These are phyloP conservation scores for Steatocranus sp. DNA, from an alignment of 2,797 vertebrate species.

Conservation along the genomic window DNA sequence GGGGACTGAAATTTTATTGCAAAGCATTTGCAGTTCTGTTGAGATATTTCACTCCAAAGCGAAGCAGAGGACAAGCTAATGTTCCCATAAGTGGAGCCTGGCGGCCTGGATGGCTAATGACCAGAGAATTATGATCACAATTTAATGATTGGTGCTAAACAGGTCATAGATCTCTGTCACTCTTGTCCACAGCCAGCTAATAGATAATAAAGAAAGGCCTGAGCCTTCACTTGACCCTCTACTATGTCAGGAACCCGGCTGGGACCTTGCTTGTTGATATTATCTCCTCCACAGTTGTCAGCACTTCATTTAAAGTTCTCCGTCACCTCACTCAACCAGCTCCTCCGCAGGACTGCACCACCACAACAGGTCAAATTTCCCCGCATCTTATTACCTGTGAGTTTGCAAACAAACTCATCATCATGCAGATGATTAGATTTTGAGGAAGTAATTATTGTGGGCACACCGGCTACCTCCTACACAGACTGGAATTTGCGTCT, in stretches of 20 bases:
- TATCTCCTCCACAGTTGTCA: not conserved
- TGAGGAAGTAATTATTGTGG: constrained; percentile 29
- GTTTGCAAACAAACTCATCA: not conserved
- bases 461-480: constrained; percentile 10
- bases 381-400: not conserved
- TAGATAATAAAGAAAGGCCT: not conserved
- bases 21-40: not conserved
- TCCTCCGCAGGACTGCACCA: not conserved
- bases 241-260: not conserved
- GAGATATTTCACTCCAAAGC: not conserved
- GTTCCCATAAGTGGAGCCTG: not conserved
- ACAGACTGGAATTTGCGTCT: constrained; percentile 6
- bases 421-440: constrained; percentile 7
- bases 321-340: not conserved
- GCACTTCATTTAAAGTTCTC: not conserved
- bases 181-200: not conserved
- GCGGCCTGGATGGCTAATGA: not conserved
- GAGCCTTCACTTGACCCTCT: not conserved
- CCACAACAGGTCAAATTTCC: not conserved
- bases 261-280: not conserved
- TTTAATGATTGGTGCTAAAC: not conserved
- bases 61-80: not conserved
- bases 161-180: not conserved
- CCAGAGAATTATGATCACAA: not conserved
- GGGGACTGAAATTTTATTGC: not conserved